These are phyloP conservation scores for Ellobius talpinus DNA, from an alignment of 2,113 vertebrate species.

Conservation along the genomic window DNA sequence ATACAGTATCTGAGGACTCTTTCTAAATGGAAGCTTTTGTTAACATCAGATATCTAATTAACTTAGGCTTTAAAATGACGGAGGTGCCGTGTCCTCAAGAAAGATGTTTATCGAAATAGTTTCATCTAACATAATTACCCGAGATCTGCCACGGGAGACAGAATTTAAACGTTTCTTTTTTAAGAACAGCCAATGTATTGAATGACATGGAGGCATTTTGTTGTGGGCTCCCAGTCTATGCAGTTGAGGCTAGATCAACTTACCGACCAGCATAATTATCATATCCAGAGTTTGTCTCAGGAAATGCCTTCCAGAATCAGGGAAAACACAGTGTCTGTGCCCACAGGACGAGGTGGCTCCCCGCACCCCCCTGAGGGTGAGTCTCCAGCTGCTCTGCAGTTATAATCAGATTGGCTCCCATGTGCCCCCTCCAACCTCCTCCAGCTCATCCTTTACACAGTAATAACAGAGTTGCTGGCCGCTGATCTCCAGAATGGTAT, in stretches of 20 bases:
- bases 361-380: slow-evolving; percentile 22
- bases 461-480: slow-evolving; percentile 23
- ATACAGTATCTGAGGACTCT: slow-evolving; percentile 59
- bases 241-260: slow-evolving; percentile 69
- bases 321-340: slow-evolving; percentile 59
- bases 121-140: slow-evolving; percentile 68
- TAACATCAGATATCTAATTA: slow-evolving; percentile 82
- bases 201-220: slow-evolving; percentile 63
- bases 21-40: slow-evolving; percentile 81
- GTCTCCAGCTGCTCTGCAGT: slow-evolving; percentile 62
- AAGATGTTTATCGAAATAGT: slow-evolving; percentile 78
- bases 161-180: slow-evolving; percentile 69
- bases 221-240: slow-evolving; percentile 63
- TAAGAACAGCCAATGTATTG: slow-evolving; percentile 64
- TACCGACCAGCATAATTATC: slow-evolving; percentile 71
- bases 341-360: slow-evolving; percentile 57
- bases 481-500: slow-evolving; percentile 63
- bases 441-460: slow-evolving; percentile 11
- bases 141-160: slow-evolving; percentile 59
- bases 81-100: slow-evolving; percentile 73
- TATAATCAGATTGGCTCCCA: slow-evolving; percentile 73
- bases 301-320: slow-evolving; percentile 73
- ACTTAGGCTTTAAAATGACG: slow-evolving; percentile 70
- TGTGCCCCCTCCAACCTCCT: neutral
- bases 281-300: slow-evolving; percentile 63